phyloP scores from a whole-genome alignment of 2,797 vertebrate genomes.

The Periophthalmus magnuspinnatus region DNA sequence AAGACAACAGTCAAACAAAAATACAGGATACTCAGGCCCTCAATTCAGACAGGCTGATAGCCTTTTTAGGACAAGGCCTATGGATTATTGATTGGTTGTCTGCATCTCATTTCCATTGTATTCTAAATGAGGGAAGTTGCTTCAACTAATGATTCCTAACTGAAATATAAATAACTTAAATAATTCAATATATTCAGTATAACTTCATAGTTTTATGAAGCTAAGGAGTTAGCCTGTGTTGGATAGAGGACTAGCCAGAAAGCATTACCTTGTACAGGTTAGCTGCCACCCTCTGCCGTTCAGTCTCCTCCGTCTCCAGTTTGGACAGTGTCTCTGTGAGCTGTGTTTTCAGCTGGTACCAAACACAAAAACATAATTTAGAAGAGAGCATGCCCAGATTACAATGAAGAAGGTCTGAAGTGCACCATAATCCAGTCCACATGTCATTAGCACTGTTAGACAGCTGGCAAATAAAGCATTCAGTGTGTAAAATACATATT shows the following conservation, averaged over 20 bases:
- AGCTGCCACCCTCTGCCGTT: slow-evolving; percentile 88
- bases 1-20: neutral
- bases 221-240: neutral
- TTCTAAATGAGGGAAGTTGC: no score
- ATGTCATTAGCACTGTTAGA: slow-evolving; percentile 2
- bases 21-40: neutral
- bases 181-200: no score
- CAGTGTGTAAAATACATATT: slow-evolving; percentile 28
- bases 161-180: neutral
- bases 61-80: neutral
- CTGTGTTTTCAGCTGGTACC: slow-evolving; percentile 90
- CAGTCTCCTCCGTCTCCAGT: slow-evolving; percentile 86
- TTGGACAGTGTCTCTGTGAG: slow-evolving; percentile 87
- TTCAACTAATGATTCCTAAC: no score
- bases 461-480: slow-evolving; percentile 9
- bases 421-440: neutral
- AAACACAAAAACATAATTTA: slow-evolving; percentile 18
- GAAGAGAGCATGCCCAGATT: no score
- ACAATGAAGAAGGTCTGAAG: neutral
- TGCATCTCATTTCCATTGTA: no score
- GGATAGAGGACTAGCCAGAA: neutral
- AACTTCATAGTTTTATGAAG: neutral
- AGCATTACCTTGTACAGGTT: slow-evolving; percentile 78
- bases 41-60: neutral
- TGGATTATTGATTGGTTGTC: neutral